Evolutionary conservation across 2,888 invertebrate genomes (phyloP), one percentile per base, ranked within the genome.

Genomic region (Conchocele bisecta): DNA sequence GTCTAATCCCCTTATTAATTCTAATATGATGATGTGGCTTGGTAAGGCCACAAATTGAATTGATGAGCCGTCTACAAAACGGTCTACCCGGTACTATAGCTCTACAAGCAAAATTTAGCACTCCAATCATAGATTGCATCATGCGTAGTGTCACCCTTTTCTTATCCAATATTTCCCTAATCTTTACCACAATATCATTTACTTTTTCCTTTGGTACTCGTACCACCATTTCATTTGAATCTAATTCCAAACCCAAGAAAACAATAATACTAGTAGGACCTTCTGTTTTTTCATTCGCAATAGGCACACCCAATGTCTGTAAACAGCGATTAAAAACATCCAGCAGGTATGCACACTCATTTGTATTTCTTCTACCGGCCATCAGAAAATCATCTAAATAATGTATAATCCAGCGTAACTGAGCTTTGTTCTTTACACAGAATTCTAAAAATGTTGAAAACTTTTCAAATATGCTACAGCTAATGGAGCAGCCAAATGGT

Each of bases 351-450:
- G 13, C 7, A 24, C 63, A 64, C 3, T 64, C 54, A 9, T 31
- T 13, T 6, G 54, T 37, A 13, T 22, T 46, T 41, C 22, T 24
- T 24, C 33, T 64, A n/a, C 63, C 63, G 3, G 44, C 31, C 29
- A 46, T 26, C 46, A 46, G 22, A 17, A 53, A 67, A 44, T 67
- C 59, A 48, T 64, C 60, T 31, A 64, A 54, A 59, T 64, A 73
- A 33, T 73, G 67, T 7, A 51, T 28, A 22, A 68, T 20, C 17
- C 20, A 24, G 15, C 44, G 35, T 6, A 35, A 11, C 3, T 15
- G 2, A 3, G 44, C 37, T n/a, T 51, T 20, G 22, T 26, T 54
- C 5, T 39, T 28, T 5, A 70, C 56, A 11, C 41, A n/a, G 39
- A 17, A 63, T 51, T 61, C 42, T 17, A 68, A 29, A 74, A 56